phyloP scores from a whole-genome alignment of 2,113 vertebrate genomes.

The Gnathonemus echidnorhynchus region DNA sequence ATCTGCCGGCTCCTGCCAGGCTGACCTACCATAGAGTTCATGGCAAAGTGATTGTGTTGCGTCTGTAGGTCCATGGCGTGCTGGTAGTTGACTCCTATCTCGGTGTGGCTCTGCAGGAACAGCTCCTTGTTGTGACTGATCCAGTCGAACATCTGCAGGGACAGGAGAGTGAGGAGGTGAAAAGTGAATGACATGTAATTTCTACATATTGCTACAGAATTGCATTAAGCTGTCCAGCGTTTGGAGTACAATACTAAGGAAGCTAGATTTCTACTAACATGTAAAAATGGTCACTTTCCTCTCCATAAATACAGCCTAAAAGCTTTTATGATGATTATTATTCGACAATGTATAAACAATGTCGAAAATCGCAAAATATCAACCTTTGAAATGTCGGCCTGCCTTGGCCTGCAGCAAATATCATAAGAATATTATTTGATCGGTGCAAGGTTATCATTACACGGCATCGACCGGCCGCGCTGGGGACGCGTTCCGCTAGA shows the following conservation, averaged over 20 bases:
- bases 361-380: not conserved
- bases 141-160: conserved; percentile 91
- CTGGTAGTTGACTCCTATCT: conserved; percentile 90
- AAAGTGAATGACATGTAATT: not conserved
- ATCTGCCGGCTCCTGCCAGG: not conserved
- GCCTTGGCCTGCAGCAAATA: not conserved
- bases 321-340: not conserved
- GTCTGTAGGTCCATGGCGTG: conserved; percentile 90
- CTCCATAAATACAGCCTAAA: not conserved
- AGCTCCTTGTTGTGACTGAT: conserved; percentile 96
- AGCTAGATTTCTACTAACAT: not conserved
- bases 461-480: not conserved
- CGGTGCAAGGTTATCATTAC: not conserved
- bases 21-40: conserved; percentile 92
- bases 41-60: conserved; percentile 96
- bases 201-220: not conserved
- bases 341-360: not conserved
- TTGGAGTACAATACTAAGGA: not conserved
- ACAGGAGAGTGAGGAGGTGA: not conserved
- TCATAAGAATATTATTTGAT: not conserved
- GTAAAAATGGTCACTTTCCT: not conserved
- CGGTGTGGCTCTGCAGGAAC: conserved; percentile 86
- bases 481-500: not conserved
- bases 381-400: not conserved
- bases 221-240: not conserved